Base-by-base conservation (phyloP, 2,797 vertebrate species). In the Siniperca undulata region DNA sequence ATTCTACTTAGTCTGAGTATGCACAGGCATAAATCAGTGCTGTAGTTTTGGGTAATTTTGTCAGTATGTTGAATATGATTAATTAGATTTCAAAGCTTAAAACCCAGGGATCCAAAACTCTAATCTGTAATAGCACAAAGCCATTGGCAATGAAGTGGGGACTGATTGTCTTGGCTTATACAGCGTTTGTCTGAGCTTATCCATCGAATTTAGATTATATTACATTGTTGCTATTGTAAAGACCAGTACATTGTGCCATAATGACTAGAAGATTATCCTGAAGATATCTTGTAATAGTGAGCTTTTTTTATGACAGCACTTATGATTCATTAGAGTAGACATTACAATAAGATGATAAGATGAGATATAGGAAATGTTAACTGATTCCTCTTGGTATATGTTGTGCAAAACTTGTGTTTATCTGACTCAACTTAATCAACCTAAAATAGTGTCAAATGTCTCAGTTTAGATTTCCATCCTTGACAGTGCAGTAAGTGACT, bases 61-160 rank as follows among this genome's bases (percentile, higher is more conserved):
- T 76, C 27, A 67, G 13, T 38, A 34, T 52, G 74, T 74, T 75
- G 55, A 84, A 86, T 77, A 30, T 71, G 62, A 87, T 86, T 88
- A 80, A 85, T 89, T 84, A 14, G 55, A 86, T 84, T 85, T 81
- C 42, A 85, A 89, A 87, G 80, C 81, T 82, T 82, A 20, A 87
- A 69, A 80, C 53, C n/a, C 59, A 67, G 66, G 20, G 30, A 82
- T 85, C 80, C 72, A 79, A 79, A 82, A 79, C 53, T 79, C 44
- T 86, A 81, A 86, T 88, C 76, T 82, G 73, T 66, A 78, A 85
- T 11, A 77, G 70, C 68, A 72, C 68, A 84, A 82, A 85, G 80
- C 85, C 67, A 77, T 58, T 77, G 77, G 76, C 77, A 88, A 7
- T 65, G 56, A 74, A 84, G 75, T 59, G 40, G 52, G 52, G 50